Conservation (phyloP, 2,113 vertebrate species). For the Hyperoodon ampullatus region DNA sequence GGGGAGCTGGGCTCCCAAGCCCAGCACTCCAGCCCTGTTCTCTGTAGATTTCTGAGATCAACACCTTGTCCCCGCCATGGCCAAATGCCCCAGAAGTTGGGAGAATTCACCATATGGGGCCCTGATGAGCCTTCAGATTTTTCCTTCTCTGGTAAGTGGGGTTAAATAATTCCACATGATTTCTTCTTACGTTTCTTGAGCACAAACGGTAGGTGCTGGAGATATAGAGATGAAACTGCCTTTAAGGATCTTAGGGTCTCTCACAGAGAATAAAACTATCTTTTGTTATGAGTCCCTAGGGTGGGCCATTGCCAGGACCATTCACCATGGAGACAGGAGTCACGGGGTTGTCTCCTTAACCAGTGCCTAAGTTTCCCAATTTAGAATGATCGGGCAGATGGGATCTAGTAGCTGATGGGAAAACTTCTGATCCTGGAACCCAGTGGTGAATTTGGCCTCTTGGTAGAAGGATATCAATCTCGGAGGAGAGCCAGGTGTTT, state of each 20-base stretch:
- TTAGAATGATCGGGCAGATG: not conserved
- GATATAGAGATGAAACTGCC: not conserved
- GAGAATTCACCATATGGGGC: not conserved
- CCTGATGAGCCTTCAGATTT: not conserved
- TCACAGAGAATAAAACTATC: not conserved
- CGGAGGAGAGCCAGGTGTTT: not conserved
- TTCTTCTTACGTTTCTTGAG: not conserved
- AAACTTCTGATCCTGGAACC: not conserved
- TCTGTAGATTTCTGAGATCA: not conserved
- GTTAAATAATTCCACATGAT: not conserved
- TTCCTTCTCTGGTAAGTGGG: not conserved
- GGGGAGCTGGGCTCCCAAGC: not conserved
- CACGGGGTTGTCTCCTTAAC: not conserved
- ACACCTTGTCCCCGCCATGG: not conserved
- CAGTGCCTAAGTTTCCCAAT: not conserved
- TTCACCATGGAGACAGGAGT: not conserved
- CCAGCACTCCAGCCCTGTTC: not conserved
- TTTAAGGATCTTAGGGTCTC: not conserved
- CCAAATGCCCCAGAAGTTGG: not conserved
- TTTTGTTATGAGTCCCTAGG: not conserved
- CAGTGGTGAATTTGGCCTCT: not conserved
- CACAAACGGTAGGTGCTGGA: not conserved
- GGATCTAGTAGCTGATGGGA: not conserved
- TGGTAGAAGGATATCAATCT: slow-evolving; percentile 25
- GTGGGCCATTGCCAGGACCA: not conserved